A percentile compares a stretch with the other conserved stretches of the same genome.
Conservation (phyloP, 2,113 vertebrate species). For the Antechinus flavipes region DNA sequence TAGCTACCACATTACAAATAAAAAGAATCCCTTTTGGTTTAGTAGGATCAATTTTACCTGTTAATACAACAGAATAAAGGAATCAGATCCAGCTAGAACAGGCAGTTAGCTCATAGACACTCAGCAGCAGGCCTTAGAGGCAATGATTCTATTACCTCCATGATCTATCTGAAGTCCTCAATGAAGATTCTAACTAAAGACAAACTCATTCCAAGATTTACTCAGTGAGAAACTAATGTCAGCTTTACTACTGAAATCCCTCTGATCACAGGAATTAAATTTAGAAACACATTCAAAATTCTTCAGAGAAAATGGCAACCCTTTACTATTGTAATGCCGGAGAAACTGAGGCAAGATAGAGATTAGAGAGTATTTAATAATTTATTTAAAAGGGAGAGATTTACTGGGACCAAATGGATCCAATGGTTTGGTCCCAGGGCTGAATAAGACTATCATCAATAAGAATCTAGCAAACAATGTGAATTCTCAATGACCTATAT, state of each 20-base stretch:
- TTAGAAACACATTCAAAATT: neutral
- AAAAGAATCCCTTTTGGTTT: conserved; percentile 5
- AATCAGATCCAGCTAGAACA: neutral
- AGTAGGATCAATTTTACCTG: conserved; percentile 9
- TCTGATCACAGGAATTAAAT: neutral
- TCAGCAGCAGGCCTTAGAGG: conserved; percentile 27
- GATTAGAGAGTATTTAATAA: no score
- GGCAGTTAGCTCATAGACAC: neutral
- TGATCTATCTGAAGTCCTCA: conserved; percentile 37
- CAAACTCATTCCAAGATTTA: conserved; percentile 1
- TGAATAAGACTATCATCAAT: no score
- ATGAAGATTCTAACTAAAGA: conserved; percentile 6
- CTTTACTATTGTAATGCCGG: neutral
- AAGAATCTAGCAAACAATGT: no score
- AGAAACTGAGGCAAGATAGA: no score
- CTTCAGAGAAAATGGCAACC: neutral
- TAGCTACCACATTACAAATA: conserved; percentile 1
- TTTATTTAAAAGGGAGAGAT: no score
- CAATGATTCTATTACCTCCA: conserved; percentile 6
- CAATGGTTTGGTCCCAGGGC: no score
- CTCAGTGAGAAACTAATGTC: conserved; percentile 4
- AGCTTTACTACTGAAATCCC: neutral
- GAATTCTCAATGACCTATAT: no score
- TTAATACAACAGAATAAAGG: conserved; percentile 25
- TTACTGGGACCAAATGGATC: no score